Evolutionary conservation across 2,797 vertebrate genomes (phyloP), one percentile per base, ranked within the genome.

Genomic region (Liasis olivaceus): DNA sequence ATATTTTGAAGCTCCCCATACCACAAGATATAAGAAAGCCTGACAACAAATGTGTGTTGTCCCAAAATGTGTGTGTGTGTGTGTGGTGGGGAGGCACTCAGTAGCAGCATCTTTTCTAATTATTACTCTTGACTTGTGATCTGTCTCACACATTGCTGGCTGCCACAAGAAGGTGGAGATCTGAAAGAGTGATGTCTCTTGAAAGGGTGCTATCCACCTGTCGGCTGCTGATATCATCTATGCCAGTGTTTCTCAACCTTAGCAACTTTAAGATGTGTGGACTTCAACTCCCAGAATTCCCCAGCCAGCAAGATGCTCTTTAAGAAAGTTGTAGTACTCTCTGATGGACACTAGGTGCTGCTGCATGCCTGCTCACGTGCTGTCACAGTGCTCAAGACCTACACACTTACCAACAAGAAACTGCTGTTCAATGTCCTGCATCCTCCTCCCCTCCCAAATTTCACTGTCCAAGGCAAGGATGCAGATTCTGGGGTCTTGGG

Each of bases 341-440:
- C 92, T 87, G 93, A 93, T 93, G 96, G 95, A 96, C 97, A 96
- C 96, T 96, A 97, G 96, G 89, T 96, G 97, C 89, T 97, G 97
- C 97, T 97, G 93, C 93, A 17, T 94, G 92, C 96, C 94, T 95
- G 81, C 94, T 88, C 88, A 96, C 95, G 95, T 91, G 92, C 72
- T 85, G 88, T 47, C 81, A 93, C 90, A 90, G 26, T 93, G 59
- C 85, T 91, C 17, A 63, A 90, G 51, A 11, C 54, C 24, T 95
- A 94, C 89, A 28, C 42, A 60, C 93, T 92, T 88, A 90, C 63
- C 58, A 91, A 95, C n/a, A 17, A 7, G 87, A 92, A 66, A 36
- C 17, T 92, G 54, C 42, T 13, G 77, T 89, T 69, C 85, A 63
- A 26, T 63, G 26, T 0, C 85, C 89, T 1, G 36, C 36, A 36